These are phyloP conservation scores for Drosophila mayri DNA, from an alignment of 1,140 invertebrate genomes.

Conservation along the genomic window DNA sequence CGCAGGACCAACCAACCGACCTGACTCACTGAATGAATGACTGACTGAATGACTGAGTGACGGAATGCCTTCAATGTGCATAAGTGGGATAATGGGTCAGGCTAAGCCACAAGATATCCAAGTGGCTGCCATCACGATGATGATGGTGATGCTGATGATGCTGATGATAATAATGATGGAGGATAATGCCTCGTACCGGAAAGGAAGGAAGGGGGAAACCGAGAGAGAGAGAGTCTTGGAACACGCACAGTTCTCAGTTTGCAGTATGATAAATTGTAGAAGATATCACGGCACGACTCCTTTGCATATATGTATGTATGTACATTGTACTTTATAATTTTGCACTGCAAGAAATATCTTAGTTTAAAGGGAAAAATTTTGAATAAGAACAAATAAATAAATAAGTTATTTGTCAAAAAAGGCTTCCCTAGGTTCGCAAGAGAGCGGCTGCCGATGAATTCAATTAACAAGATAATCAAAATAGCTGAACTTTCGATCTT, in stretches of 20 bases:
- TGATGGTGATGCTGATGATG: constrained; percentile 50
- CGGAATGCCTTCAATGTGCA: constrained; percentile 80
- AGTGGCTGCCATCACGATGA: constrained; percentile 57
- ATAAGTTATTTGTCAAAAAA: too few relatives aligned
- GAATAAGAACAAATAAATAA: not conserved
- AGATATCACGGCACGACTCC: constrained; percentile 68
- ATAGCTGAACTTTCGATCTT: too few relatives aligned
- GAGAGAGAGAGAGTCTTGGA: constrained; percentile 5
- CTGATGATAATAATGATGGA: constrained; percentile 50
- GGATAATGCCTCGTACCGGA: constrained; percentile 47
- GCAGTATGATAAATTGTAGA: constrained; percentile 81
- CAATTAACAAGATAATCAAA: too few relatives aligned
- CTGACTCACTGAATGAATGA: constrained; percentile 19
- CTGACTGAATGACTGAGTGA: constrained; percentile 63
- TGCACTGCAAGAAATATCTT: constrained; percentile 16
- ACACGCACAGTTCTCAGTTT: constrained; percentile 55
- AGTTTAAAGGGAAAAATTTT: not conserved
- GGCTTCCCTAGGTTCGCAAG: not conserved
- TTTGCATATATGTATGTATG: constrained; percentile 48
- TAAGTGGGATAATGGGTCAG: constrained; percentile 83
- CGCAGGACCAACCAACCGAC: constrained; percentile 24
- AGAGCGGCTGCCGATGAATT: too few relatives aligned
- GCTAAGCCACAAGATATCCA: constrained; percentile 79
- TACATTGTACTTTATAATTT: constrained; percentile 49
- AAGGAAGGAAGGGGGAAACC: constrained; percentile 14